Percentiles rank a stretch among this genome's conserved stretches.
These are phyloP conservation scores for Pipistrellus nathusii DNA, from an alignment of 2,797 vertebrate genomes.

Conservation along the genomic window DNA sequence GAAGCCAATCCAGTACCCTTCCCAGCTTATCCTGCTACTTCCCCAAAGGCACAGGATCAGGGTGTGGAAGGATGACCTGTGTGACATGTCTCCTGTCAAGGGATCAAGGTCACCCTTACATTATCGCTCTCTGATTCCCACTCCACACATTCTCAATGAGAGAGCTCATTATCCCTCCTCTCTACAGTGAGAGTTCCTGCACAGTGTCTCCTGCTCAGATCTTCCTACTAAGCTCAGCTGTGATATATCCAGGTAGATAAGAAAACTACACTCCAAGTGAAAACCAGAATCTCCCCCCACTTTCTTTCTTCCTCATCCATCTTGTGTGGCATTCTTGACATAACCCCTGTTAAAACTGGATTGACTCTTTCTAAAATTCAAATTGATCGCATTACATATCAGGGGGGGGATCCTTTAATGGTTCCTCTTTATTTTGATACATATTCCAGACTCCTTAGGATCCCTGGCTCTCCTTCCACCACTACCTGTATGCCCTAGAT, in stretches of 20 bases:
- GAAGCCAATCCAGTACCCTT: not conserved
- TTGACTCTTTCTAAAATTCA: not conserved
- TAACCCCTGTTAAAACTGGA: not conserved
- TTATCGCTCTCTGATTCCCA: not conserved
- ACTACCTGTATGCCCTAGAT: not conserved
- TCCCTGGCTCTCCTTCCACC: not conserved
- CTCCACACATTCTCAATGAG: not conserved
- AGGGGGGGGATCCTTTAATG: not conserved
- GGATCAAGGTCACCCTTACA: not conserved
- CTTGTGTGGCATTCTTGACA: not conserved
- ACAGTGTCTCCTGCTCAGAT: not conserved
- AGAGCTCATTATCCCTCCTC: not conserved
- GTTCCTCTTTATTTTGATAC: not conserved
- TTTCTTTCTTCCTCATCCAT: not conserved
- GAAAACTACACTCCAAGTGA: not conserved
- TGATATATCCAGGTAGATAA: not conserved
- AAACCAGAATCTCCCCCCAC: not conserved
- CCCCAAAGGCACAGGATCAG: not conserved
- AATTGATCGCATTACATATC: not conserved
- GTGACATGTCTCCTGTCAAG: not conserved
- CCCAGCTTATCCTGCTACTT: not conserved
- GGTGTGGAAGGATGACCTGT: fast-evolving
- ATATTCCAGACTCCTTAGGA: not conserved
- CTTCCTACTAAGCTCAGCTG: not conserved
- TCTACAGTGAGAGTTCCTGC: not conserved